phyloP scores from a whole-genome alignment of 2,888 invertebrate species.

The Drosophila picticornis region DNA sequence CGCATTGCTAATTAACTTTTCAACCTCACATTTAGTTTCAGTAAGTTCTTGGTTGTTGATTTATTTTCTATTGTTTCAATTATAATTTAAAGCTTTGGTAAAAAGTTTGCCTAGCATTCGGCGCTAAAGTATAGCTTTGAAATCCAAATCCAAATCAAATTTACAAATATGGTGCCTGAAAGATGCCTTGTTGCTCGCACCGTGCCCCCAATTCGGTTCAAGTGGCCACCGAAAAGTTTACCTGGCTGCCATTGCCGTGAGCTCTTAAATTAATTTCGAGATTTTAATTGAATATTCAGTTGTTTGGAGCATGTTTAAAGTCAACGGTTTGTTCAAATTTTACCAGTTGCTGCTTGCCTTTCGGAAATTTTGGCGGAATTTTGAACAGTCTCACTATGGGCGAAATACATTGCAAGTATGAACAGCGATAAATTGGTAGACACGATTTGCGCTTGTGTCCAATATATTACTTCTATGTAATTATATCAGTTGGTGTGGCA shows the following conservation, averaged over 20 bases:
- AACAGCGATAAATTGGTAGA: not conserved
- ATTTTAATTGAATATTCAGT: slow-evolving; percentile 70
- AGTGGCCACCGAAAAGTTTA: slow-evolving; percentile 57
- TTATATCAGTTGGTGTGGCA: not conserved
- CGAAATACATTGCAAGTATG: not conserved
- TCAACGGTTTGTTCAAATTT: slow-evolving; percentile 34
- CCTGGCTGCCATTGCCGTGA: slow-evolving; percentile 48
- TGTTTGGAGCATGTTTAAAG: slow-evolving; percentile 45
- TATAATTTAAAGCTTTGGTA: slow-evolving; percentile 47
- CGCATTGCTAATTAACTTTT: slow-evolving; percentile 26
- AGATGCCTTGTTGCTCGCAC: slow-evolving; percentile 26
- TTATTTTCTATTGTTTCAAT: slow-evolving; percentile 42
- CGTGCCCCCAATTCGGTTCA: slow-evolving; percentile 41
- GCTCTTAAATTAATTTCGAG: slow-evolving; percentile 65
- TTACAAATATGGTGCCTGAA: slow-evolving; percentile 13
- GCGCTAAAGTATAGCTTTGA: slow-evolving; percentile 25
- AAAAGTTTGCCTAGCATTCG: slow-evolving; percentile 25
- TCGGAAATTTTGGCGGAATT: slow-evolving; percentile 11
- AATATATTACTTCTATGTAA: not conserved
- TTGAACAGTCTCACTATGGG: not conserved
- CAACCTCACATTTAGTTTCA: slow-evolving; percentile 13
- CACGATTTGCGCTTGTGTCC: not conserved
- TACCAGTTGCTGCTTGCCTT: slow-evolving; percentile 38
- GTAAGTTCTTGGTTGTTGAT: not conserved
- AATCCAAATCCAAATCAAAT: slow-evolving; percentile 39